Percentiles rank a stretch among this genome's conserved stretches.
These are phyloP conservation scores for Gymnarchus niloticus DNA, from an alignment of 2,113 vertebrate genomes.

Conservation along the genomic window DNA sequence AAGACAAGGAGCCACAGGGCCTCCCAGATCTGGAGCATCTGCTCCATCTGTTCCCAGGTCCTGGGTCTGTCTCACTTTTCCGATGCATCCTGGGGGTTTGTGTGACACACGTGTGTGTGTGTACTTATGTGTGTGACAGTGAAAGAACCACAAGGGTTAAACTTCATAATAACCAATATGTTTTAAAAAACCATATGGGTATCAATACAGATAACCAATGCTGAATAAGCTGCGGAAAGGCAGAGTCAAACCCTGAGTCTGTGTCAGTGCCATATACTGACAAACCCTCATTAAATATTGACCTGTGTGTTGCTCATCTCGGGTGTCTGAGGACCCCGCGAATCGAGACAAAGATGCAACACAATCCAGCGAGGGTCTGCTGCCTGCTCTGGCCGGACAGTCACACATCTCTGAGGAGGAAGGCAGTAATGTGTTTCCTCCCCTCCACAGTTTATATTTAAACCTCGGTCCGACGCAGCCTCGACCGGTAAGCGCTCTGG, in stretches of 20 bases:
- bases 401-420: too few species aligned
- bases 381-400: not conserved
- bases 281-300: conserved; percentile 12
- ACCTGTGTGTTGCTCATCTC: not conserved
- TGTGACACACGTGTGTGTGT: not conserved
- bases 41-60: not conserved
- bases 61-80: not conserved
- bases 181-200: not conserved
- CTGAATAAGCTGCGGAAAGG: not conserved
- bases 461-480: not conserved
- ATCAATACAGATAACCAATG: not conserved
- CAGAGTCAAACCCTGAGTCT: not conserved
- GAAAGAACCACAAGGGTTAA: not conserved
- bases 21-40: not conserved
- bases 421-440: too few species aligned
- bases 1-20: not conserved
- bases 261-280: not conserved
- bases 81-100: not conserved
- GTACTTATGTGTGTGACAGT: not conserved
- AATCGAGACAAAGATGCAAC: not conserved
- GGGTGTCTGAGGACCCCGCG: not conserved
- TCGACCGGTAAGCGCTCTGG: not conserved
- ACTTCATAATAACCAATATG: not conserved
- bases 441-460: not conserved
- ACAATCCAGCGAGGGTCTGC: not conserved